Base-by-base conservation (phyloP, 1,140 invertebrate genomes). In the Leptinotarsa texana region DNA sequence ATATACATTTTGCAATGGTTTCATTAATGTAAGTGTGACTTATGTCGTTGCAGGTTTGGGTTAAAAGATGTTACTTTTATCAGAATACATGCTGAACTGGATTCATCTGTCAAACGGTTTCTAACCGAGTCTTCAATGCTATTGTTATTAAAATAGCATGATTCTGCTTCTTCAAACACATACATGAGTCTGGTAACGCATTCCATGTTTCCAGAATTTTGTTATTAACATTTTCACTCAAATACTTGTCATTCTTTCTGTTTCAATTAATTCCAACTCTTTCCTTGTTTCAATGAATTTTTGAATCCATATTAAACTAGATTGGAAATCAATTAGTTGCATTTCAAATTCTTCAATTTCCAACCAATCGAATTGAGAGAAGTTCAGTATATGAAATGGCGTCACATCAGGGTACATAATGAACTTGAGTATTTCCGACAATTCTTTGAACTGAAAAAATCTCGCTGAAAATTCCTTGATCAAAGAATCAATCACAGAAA, bases 301-400 rank as follows among this genome's bases (percentile, higher is more conserved):
- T 51, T 51, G 73, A 75, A 79, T 74, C 75, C 24, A 24, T 4
- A 24, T 24, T 4, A 3, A 24, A 24, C 24, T 24, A 24, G 24
- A 24, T 24, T 3, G 74, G 74, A 81, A 81, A 74, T 79, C 74
- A 78, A 79, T 78, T 69, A 74, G 49, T 51, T 74, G 66, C 75
- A 82, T 80, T 81, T 80, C 72, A 80, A 81, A 75, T 72, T 82
- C 76, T 22, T 22, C 22, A 80, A 81, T 76, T 75, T 69, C 47
- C 27, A 74, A 74, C 66, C 27, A 74, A 77, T 76, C 78, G 75
- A 80, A 74, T 51, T 51, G 49, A 17, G 13, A 51, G 13, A 51
- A 5, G 49, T 73, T 67, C 63, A 70, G 22, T 76, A 48, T 73
- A 70, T 79, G 42, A 72, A 66, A 75, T 74, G 72, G 47, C 69